Evolutionary conservation across 2,113 vertebrate species (phyloP).

Genomic region (Sylvilagus bachmani): DNA sequence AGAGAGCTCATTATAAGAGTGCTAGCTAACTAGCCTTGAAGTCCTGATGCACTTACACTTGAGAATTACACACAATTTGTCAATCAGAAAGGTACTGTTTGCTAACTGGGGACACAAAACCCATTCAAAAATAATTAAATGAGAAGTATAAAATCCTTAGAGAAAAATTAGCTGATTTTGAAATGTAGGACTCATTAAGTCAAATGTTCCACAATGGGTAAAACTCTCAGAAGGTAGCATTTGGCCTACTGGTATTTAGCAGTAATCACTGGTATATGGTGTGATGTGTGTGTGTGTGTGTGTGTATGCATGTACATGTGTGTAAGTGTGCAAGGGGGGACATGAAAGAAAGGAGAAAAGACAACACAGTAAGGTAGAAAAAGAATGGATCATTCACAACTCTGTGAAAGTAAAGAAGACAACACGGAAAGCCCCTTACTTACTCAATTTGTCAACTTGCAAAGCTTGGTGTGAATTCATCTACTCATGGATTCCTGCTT

Average conservation of each 20-base stretch:
- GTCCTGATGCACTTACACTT: neutral
- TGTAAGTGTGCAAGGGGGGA: neutral
- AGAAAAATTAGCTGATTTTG: neutral
- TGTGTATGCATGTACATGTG: neutral
- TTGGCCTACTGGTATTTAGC: neutral
- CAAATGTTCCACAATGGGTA: neutral
- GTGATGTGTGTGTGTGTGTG: neutral
- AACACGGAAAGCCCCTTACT: neutral
- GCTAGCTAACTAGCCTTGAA: neutral
- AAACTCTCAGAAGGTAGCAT: neutral
- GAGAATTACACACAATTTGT: slow-evolving; percentile 15
- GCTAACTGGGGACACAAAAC: neutral
- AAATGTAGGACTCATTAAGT: neutral
- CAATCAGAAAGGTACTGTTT: neutral
- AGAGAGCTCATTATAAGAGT: slow-evolving; percentile 15
- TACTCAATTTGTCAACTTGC: neutral
- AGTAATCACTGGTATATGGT: neutral
- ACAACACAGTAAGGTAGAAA: neutral
- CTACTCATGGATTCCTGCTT: no score
- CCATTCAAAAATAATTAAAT: slow-evolving; percentile 28
- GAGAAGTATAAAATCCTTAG: neutral
- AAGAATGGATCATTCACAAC: neutral
- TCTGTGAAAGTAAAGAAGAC: neutral
- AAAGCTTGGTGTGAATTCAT: neutral
- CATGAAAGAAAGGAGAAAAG: neutral